Percentiles rank a stretch among this genome's conserved stretches.
Conservation (phyloP, 2,113 vertebrate species). For the Marcusenius ussheri region DNA sequence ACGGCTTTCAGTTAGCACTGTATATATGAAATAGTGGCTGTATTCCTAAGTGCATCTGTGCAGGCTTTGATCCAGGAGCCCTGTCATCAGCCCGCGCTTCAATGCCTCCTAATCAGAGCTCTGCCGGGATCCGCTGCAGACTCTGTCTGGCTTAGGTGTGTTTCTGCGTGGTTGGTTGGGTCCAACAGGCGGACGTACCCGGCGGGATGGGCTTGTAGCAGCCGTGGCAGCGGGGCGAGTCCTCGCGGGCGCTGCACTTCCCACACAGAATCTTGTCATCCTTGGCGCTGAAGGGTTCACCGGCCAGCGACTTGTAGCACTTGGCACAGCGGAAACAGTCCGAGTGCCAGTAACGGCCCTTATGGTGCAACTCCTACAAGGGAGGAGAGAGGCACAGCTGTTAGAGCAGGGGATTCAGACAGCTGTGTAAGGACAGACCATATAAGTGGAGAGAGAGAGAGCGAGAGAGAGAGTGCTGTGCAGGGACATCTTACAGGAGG, state of each 20-base stretch:
- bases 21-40: background rate
- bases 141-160: background rate
- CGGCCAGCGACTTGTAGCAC: constrained; percentile 84
- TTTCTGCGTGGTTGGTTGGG: background rate
- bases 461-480: background rate
- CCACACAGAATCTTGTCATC: constrained; percentile 87
- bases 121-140: background rate
- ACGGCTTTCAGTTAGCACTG: background rate
- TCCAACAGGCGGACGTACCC: constrained; percentile 52
- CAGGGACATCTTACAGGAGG: background rate
- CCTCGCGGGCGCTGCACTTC: constrained; percentile 76
- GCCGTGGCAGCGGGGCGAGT: constrained; percentile 78
- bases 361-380: constrained; percentile 82
- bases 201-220: constrained; percentile 85
- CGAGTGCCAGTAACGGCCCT: constrained; percentile 86
- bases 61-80: background rate
- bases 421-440: background rate
- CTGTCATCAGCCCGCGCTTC: background rate
- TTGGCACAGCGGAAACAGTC: constrained; percentile 85
- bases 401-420: background rate
- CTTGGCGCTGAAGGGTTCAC: constrained; percentile 82
- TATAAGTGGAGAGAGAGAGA: background rate
- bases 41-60: background rate
- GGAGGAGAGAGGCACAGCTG: background rate
- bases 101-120: background rate